Base-by-base conservation (phyloP, 23 tunicate species). In the Botrylloides violaceus region DNA sequence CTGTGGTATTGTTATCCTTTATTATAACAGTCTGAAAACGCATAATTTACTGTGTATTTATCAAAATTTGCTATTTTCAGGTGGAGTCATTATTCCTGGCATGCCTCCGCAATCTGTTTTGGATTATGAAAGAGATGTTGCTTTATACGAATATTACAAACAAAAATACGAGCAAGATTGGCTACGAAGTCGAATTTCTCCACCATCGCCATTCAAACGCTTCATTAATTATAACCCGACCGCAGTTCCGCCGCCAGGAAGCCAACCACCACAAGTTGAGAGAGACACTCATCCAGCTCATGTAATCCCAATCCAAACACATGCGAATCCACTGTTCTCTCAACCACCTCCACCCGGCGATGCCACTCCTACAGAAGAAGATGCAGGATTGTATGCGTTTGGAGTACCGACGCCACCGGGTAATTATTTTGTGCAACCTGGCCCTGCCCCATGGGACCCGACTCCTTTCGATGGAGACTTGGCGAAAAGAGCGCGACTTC, bases 191-290 rank as follows among this genome's bases (percentile, higher is more conserved):
- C 77, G 95, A 3, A 64, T 87, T 70, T 58, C 76, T 49, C 95
- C 95, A 20, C 95, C 95, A 1, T 79, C 86, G 21, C 95, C 95
- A 22, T 87, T 81, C 66, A 79, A 87, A 29, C 86, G 86, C 28
- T 87, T 87, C 71, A 71, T 71, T 26, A 79, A 81, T 5, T 68
- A 80, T 20, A 65, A 83, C 15, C 72, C 61, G 19, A 73, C 82
- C 5, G 38, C 49, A 24, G 75, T 79, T 5, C 86, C 86, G 19
- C 83, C 86, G 3, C 95, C 95, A 47, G 4, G 56, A 19, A 18
- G 18, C 9, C 70, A 63, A 9, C 37, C 61, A 21, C 70, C 32
- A 33, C 74, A 39, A 32, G 74, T 68, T 24, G 21, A 35, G 23
- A 55, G 74, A 12, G 74, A 38, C 29, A 68, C 37, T 23, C 56